These are phyloP conservation scores for Xestoiulus laeticollis DNA, from an alignment of 2,888 invertebrate species.

Conservation along the genomic window DNA sequence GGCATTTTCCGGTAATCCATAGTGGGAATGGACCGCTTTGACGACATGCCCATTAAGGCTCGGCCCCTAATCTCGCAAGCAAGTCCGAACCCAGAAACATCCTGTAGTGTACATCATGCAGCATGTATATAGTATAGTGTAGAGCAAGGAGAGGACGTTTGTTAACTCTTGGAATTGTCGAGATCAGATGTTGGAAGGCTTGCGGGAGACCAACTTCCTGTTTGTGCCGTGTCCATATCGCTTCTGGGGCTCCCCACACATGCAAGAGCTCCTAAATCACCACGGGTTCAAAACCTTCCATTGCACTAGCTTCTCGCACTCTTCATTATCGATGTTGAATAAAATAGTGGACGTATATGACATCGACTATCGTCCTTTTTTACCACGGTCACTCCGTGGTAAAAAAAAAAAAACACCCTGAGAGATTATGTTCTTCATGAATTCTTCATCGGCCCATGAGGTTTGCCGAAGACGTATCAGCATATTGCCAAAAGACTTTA, in stretches of 20 bases:
- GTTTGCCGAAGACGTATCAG: not conserved
- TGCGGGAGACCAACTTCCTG: not conserved
- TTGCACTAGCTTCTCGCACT: too few species aligned
- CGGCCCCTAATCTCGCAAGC: too few species aligned
- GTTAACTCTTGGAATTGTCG: not conserved
- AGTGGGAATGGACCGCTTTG: too few species aligned
- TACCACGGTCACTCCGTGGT: not conserved
- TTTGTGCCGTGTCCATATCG: not conserved
- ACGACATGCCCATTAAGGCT: too few species aligned
- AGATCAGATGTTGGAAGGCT: not conserved
- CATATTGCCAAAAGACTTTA: not conserved
- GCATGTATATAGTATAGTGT: too few species aligned
- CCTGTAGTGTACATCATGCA: too few species aligned
- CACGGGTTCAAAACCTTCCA: not conserved
- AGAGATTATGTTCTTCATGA: not conserved
- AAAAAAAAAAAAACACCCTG: not conserved
- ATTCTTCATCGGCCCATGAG: not conserved
- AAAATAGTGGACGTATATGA: not conserved
- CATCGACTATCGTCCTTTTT: not conserved
- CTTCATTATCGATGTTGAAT: not conserved
- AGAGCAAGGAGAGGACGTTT: too few species aligned
- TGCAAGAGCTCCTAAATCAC: not conserved
- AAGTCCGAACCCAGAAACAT: too few species aligned
- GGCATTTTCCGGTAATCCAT: too few species aligned
- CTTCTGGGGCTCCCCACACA: not conserved